Evolutionary conservation across 2,113 vertebrate genomes (phyloP).

Genomic region (Lasiurus cinereus): DNA sequence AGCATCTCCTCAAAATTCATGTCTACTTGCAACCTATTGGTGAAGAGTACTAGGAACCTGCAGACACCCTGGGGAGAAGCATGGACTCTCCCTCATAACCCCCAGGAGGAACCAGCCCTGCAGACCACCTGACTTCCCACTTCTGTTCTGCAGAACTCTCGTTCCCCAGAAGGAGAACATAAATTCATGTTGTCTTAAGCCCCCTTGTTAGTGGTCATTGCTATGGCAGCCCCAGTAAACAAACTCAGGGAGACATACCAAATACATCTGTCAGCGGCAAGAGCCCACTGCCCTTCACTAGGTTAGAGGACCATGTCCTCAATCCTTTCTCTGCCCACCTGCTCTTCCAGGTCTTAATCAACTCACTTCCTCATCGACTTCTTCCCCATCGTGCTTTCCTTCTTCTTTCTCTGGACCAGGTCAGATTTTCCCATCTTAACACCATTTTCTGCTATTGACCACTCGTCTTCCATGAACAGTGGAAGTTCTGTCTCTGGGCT

Average conservation of each 20-base stretch:
- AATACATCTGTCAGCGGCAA: accelerated
- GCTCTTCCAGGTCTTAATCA: background rate
- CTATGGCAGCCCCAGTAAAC: background rate
- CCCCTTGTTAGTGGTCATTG: background rate
- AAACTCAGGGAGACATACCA: background rate
- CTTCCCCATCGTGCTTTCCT: background rate
- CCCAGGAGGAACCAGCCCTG: background rate
- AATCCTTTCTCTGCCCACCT: background rate
- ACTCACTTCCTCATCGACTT: background rate
- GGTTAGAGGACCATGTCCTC: background rate
- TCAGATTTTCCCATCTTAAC: background rate
- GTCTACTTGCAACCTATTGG: background rate
- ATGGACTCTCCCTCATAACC: background rate
- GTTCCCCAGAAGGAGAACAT: background rate
- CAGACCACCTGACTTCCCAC: background rate
- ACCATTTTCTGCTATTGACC: background rate
- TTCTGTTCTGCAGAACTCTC: background rate
- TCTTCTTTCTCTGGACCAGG: background rate
- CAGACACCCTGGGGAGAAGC: background rate
- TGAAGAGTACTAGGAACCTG: accelerated
- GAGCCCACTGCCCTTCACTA: accelerated
- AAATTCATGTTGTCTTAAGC: background rate
- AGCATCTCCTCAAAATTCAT: background rate
- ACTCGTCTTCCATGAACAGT: background rate
- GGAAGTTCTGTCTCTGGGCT: background rate